These are phyloP conservation scores for Sebastes itinus DNA, from an alignment of 2,797 vertebrate species.

Conservation along the genomic window DNA sequence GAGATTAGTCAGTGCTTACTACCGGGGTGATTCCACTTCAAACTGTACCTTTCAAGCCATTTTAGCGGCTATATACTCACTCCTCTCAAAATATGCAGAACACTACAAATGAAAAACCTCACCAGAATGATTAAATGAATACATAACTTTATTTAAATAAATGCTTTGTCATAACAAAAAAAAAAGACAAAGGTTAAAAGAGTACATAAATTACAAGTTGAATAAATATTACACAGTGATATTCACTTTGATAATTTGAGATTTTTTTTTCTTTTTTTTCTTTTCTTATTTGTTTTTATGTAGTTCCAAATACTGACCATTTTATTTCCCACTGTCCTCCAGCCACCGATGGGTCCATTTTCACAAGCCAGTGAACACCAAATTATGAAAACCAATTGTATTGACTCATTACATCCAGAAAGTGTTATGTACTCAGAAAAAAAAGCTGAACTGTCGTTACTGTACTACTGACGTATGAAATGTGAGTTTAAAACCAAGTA, in stretches of 20 bases:
- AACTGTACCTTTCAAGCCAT: slow-evolving; percentile 50
- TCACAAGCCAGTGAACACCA: slow-evolving; percentile 89
- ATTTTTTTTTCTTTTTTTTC: slow-evolving; percentile 81
- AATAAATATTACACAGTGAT: slow-evolving; percentile 99
- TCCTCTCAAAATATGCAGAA: neutral
- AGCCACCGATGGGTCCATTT: slow-evolving; percentile 80
- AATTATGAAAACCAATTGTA: slow-evolving; percentile 86
- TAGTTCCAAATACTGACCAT: slow-evolving; percentile 97
- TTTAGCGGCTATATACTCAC: neutral
- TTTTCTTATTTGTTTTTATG: slow-evolving; percentile 77
- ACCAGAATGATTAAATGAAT: slow-evolving; percentile 87
- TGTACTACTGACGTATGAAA: slow-evolving; percentile 82
- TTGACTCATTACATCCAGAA: slow-evolving; percentile 84
- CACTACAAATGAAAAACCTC: slow-evolving; percentile 40
- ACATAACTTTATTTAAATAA: slow-evolving; percentile 99
- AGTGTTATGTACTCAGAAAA: slow-evolving; percentile 83
- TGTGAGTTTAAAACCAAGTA: slow-evolving; percentile 88
- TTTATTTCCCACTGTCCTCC: slow-evolving; percentile 84
- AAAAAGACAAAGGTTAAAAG: slow-evolving; percentile 99
- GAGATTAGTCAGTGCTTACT: slow-evolving; percentile 70
- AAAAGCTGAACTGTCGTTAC: slow-evolving; percentile 86
- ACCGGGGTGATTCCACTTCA: slow-evolving; percentile 55
- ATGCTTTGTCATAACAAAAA: slow-evolving; percentile 99
- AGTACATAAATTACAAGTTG: slow-evolving; percentile 99
- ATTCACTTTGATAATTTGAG: slow-evolving; percentile 94